Evolutionary conservation across 2,113 vertebrate species (phyloP).

Genomic region (Gallinago paraguaiae): DNA sequence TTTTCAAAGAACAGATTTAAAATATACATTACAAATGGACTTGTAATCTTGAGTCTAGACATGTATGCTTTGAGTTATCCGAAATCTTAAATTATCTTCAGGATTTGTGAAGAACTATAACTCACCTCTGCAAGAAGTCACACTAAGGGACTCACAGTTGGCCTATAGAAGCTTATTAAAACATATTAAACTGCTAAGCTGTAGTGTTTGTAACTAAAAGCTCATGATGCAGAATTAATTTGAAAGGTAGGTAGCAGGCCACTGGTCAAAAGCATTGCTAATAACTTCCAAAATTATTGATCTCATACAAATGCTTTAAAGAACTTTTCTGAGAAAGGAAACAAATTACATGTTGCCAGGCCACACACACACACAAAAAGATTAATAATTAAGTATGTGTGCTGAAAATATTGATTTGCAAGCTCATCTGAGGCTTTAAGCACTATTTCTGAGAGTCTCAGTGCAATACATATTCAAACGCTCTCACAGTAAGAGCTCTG

Average conservation of each 20-base stretch:
- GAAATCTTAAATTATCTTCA: background rate
- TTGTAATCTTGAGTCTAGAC: background rate
- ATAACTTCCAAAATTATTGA: background rate
- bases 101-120: background rate
- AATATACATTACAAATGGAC: slow-evolving; percentile 14
- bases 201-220: background rate
- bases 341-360: background rate
- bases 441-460: background rate
- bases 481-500: background rate
- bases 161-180: background rate
- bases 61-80: background rate
- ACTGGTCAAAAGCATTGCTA: background rate
- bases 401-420: background rate
- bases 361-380: too few relatives aligned
- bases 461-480: background rate
- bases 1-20: slow-evolving; percentile 27
- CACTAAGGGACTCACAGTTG: background rate
- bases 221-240: background rate
- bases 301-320: background rate
- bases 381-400: background rate
- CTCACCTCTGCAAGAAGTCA: background rate
- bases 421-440: background rate
- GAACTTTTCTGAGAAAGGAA: background rate
- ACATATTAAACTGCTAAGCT: background rate
- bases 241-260: background rate